Evolutionary conservation across 2,888 invertebrate species (phyloP).

Genomic region (Catocala nupta): DNA sequence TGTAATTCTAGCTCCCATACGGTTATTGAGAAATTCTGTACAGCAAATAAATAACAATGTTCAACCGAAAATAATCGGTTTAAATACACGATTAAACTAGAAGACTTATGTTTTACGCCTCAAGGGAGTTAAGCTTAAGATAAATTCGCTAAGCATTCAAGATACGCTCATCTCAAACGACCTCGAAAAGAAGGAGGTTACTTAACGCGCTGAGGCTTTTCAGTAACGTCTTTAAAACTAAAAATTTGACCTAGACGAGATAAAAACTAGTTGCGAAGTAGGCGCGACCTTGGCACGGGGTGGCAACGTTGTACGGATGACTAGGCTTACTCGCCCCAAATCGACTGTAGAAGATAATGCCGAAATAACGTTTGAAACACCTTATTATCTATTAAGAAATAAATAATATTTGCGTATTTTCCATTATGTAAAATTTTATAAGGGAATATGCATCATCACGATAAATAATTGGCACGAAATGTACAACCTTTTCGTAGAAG

Average conservation of each 20-base stretch:
- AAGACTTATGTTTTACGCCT: background rate
- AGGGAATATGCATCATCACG: no score
- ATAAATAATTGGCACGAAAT: no score
- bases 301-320: constrained; percentile 12
- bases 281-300: constrained; percentile 7
- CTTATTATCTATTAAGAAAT: no score
- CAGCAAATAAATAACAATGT: no score
- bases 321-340: background rate
- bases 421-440: no score
- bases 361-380: no score
- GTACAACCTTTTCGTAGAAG: no score
- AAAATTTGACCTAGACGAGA: constrained; percentile 21
- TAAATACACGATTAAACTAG: background rate
- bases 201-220: constrained; percentile 14
- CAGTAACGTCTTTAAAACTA: constrained; percentile 12
- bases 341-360: background rate
- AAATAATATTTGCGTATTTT: no score
- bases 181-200: constrained; percentile 18
- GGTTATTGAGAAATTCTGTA: no score
- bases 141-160: constrained; percentile 9
- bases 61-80: background rate
- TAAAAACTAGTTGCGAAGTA: constrained; percentile 28
- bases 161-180: constrained; percentile 12
- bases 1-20: no score
- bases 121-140: constrained; percentile 2